Evolutionary conservation across 2,888 invertebrate species (phyloP), one percentile per base, ranked within the genome.

Genomic region (Didymodactylos carnosus): DNA sequence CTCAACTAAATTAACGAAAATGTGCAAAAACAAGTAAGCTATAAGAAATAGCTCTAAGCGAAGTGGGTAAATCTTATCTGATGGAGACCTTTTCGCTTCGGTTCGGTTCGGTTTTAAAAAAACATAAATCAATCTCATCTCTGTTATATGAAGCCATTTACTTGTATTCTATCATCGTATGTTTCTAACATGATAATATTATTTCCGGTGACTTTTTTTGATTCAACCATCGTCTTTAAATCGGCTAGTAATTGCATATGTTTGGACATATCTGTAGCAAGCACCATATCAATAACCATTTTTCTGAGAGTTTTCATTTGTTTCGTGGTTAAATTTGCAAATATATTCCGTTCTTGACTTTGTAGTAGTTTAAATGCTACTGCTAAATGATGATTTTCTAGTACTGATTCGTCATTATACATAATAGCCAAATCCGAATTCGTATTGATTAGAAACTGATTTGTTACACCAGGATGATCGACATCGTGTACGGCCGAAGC

Each of bases 221-320:
- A 97, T 85, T 98, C 98, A 72, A 98, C 97, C 97, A 98, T 98
- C 39, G 98, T 98, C 86, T 98, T 98, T 77, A 98, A 87, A 86
- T 98, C 97, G 76, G 97, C 98, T 79, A 98, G 86, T 77, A 98
- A 87, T 81, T 91, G 93, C 97, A 98, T 98, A 86, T 98, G 98
- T 85, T 98, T 98, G 71, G 94, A 94, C 98, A 98, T 98, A 85
- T 98, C 98, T 73, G 98, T 98, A 78, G 97, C 97, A 79, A 98
- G 87, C 78, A 98, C 98, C 94, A 98, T 98, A 85, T 98, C 98
- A 80, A 98, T 99, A 78, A 94, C 92, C 93, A 97, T 98, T 85
- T 95, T 97, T 79, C 98, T 87, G 78, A 98, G 86, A 41, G 93
- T 94, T 85, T 94, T 92, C 79, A 93, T 88, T 85, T 98, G 95